Evolutionary conservation across 2,888 invertebrate species (phyloP), one percentile per base, ranked within the genome.

Genomic region (Autographa gamma): DNA sequence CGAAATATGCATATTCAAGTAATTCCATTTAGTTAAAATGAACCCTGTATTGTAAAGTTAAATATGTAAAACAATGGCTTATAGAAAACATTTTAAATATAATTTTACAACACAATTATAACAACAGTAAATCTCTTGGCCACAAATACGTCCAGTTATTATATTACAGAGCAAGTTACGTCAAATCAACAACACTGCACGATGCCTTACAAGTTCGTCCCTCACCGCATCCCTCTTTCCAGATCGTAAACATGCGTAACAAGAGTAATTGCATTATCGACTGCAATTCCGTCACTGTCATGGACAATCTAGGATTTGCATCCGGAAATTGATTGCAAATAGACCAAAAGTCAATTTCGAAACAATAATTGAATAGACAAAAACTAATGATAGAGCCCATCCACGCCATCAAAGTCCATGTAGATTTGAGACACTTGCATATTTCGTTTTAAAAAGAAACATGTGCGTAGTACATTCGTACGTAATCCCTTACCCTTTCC

Each of bases 251-350:
- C 82, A 88, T 84, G 85, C 88, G 86, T 89, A 89, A 89, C 86
- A 82, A 73, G 81, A 74, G 81, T 92, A 93, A 94, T 94, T 91
- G 88, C 89, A 93, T 94, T 94, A 93, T 82, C 74, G 86, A 86
- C 85, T 79, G 78, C 83, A 83, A 78, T 86, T 82, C 83, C 86
- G 82, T 86, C 83, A 81, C 78, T 82, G 78, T 79, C 80, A 85
- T 78, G 82, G 77, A 71, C 76, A 76, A 73, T 81, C 67, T 73
- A 71, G 69, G 62, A 79, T 76, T 77, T 77, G 71, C 70, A 82
- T 76, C 83, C 80, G 80, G 79, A 74, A 81, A 79, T 64, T 48
- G 61, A 18, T 52, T 66, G 68, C 38, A 71, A 73, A 73, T 43
- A 41, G 70, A 63, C 71, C 68, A 66, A 72, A 69, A 69, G 34